Evolutionary conservation across 2,113 vertebrate species (phyloP), one percentile per base, ranked within the genome.

Genomic region (Erinaceus europaeus): DNA sequence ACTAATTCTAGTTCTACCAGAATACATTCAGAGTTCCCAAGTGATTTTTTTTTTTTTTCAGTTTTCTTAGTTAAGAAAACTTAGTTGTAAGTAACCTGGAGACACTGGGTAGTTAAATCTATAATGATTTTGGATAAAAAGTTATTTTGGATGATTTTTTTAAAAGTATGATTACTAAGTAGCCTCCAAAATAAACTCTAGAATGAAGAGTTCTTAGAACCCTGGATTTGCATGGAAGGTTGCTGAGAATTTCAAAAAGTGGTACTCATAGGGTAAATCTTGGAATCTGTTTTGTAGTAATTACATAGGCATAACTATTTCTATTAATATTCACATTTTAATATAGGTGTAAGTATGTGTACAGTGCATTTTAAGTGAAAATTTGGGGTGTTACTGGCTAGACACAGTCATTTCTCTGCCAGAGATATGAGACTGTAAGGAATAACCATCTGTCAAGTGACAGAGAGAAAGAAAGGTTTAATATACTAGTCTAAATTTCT

Each of bases 401-500:
- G 91, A 96, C 94, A 94, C 93, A 93, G 94, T 95, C 62, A 79
- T 84, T 92, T 94, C 69, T 96, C 93, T 95, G 94, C 94, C 96
- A 96, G 94, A 94, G 93, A 93, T 64, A 94, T 75, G 90, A 94
- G 81, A 86, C 94, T 95, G 94, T 81, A 93, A 96, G 93, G 92
- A 86, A 91, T 97, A 96, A 95, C 95, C 95, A 96, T 95, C 74
- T 91, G 92, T 94, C 90, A 93, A 96, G 88, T 88, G 83, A 96
- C 93, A 93, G 93, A 96, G 95, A 92, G 95, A 94, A 95, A 94
- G 93, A 90, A 92, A 91, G 89, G 84, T 93, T 96, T 90, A 92
- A 91, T 72, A 85, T 46, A 88, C 85, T 78, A 94, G 68, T 94
- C 84, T 89, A 95, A 95, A 94, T 94, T 92, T 76, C 94, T 84